Conservation (phyloP, 2,888 invertebrate species). For the Diadromus collaris region DNA sequence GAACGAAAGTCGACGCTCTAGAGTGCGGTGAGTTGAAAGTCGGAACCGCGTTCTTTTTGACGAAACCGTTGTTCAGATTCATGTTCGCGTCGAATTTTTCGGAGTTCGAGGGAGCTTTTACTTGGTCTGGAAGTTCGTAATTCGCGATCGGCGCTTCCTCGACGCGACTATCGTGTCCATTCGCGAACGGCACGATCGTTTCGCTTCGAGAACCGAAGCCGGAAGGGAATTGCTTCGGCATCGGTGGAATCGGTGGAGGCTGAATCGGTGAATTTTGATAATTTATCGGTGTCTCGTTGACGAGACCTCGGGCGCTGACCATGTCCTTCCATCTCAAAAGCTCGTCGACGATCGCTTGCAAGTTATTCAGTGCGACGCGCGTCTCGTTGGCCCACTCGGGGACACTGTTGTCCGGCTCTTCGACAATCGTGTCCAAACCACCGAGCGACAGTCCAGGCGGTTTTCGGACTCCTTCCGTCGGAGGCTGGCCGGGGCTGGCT, state of each 20-base stretch:
- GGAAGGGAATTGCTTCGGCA: neutral
- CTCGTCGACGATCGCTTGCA: neutral
- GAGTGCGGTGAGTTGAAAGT: neutral
- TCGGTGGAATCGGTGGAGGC: constrained; percentile 18
- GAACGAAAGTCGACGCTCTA: neutral
- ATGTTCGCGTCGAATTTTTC: neutral
- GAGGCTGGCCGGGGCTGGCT: neutral
- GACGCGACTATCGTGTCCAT: neutral
- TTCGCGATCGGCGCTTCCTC: neutral
- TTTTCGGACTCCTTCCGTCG: neutral
- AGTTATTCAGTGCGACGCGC: neutral
- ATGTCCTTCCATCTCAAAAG: neutral
- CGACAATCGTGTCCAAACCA: constrained; percentile 3
- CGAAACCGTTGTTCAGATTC: neutral
- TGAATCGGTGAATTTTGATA: neutral
- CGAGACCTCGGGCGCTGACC: neutral
- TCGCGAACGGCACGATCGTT: neutral
- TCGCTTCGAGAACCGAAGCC: neutral
- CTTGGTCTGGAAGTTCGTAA: neutral
- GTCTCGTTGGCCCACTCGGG: neutral
- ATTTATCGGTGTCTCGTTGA: neutral
- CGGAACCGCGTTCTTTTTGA: neutral
- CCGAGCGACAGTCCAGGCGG: neutral
- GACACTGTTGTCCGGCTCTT: neutral
- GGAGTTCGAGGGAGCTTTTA: neutral